Percentiles rank a stretch among this genome's conserved stretches.
Evolutionary conservation across 2,797 vertebrate genomes (phyloP).

Genomic region (Clarias laeviceps): DNA sequence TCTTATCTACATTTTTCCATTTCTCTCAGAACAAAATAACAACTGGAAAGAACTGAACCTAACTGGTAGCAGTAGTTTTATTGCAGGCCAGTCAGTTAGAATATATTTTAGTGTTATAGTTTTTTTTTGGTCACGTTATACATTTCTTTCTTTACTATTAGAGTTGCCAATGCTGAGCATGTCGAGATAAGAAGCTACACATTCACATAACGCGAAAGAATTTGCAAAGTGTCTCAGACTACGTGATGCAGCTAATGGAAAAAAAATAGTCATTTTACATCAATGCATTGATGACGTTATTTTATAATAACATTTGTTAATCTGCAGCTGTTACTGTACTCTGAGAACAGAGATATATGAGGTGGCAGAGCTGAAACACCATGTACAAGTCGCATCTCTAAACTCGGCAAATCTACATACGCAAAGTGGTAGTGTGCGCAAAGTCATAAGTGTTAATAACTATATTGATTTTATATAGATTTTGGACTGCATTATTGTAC

Average conservation of each 20-base stretch:
- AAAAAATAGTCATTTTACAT: not conserved
- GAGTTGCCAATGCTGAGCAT: not conserved
- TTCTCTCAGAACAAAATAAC: not conserved
- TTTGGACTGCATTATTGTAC: constrained; percentile 2
- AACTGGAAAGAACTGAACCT: not conserved
- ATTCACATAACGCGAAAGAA: too few relatives aligned
- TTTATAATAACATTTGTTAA: not conserved
- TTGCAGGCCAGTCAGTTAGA: not conserved
- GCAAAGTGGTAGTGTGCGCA: too few relatives aligned
- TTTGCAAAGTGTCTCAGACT: not conserved
- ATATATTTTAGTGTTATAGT: constrained; percentile 4
- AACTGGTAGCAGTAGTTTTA: not conserved
- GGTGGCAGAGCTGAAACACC: not conserved
- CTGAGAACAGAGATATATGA: not conserved
- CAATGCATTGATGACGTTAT: not conserved
- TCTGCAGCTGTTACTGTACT: not conserved
- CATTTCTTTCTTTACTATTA: constrained; percentile 6
- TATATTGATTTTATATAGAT: not conserved
- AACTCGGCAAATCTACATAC: not conserved
- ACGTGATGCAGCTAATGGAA: not conserved
- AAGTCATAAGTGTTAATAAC: not conserved
- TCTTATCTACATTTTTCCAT: not conserved
- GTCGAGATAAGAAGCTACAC: not conserved
- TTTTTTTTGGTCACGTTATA: constrained; percentile 23
- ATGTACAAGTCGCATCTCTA: not conserved